Base-by-base conservation (phyloP, 2,797 vertebrate genomes). In the Vultur gryphus region DNA sequence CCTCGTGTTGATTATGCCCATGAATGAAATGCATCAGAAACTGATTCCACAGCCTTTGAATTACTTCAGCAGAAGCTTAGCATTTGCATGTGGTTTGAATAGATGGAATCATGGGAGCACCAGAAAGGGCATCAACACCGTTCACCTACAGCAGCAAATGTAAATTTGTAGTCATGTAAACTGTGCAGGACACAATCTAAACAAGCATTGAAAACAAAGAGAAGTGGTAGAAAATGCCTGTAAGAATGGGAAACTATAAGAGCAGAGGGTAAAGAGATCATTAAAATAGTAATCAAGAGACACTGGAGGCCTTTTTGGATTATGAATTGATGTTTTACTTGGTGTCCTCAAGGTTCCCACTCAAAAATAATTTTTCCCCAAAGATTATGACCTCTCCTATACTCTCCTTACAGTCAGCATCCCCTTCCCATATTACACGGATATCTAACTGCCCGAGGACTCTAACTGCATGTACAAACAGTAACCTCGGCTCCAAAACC, bases 31-130 rank as follows among this genome's bases (percentile, higher is more conserved):
- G 29, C 51, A 92, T 55, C 71, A 91, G 62, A 87, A 90, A 69
- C 35, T 35, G 81, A 87, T 58, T 69, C 48, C 23, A 69, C 52
- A 82, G 13, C 21, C 71, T 54, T 49, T 84, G 31, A 69, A 73
- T 87, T 82, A 78, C 65, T 93, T 84, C 79, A 95, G n/a, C 33
- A 92, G 78, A 91, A 91, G 67, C 44, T 79, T 80, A 91, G 39
- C 31, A 83, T 93, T 85, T 95, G 46, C 71, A 49, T 79, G 41
- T 76, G 54, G 64, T 72, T 91, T 83, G 69, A 80, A 67, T 1
- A 90, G 85, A 59, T 4, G 14, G 62, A 83, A 77, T 48, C 19
- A 33, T 46, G 35, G 61, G 37, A 84, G 41, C n/a, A 75, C 33
- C 31, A 57, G 41, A 52, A 94, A 43, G 10, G 52, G 49, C 39